Evolutionary conservation across 2,113 vertebrate species (phyloP), one percentile per base, ranked within the genome.

Genomic region (Benitochromis conjunctus): DNA sequence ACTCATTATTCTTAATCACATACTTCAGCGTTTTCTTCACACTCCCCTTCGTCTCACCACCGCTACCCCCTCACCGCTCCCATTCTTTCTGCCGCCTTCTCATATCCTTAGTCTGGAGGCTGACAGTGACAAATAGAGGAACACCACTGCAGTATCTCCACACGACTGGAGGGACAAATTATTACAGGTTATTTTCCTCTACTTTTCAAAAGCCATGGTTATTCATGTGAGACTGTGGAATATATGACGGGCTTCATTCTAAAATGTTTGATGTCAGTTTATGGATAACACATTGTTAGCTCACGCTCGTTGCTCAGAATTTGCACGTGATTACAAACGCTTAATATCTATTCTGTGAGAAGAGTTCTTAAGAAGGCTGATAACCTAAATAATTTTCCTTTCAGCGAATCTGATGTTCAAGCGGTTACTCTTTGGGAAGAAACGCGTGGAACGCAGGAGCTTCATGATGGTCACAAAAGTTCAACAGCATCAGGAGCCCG

Each of bases 1-100:
- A 95, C 92, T 96, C 95, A 96, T 96, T 96, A 96, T 95, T 96
- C 95, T 96, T 96, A 97, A 97, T 96, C 95, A 96, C 94, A 96
- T 96, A 96, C 93, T 96, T 96, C 95, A 95, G 94, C 95, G 80
- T 96, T 96, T 96, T 96, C 92, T 93, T 94, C 95, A 91, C 92
- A 94, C 91, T 88, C 76, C 87, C 84, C 83, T 85, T 90, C 89
- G 88, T 87, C 91, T 89, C 83, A 43, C 80, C 87, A 19, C 85
- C 53, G 14, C 89, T 38, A 31, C 29, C 79, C 77, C 31, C 85
- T 71, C 66, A 13, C 21, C 69, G 76, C 84, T 92, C 89, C 93
- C 88, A 93, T 94, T 95, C 93, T 94, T 93, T 94, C 95, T 94
- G 88, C 94, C 69, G 86, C 90, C 92, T 92, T 94, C 95, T 95